A percentile compares a stretch with the other conserved stretches of the same genome.
Conservation (phyloP, 2,888 invertebrate species). For the Torymus aiolomorphi region DNA sequence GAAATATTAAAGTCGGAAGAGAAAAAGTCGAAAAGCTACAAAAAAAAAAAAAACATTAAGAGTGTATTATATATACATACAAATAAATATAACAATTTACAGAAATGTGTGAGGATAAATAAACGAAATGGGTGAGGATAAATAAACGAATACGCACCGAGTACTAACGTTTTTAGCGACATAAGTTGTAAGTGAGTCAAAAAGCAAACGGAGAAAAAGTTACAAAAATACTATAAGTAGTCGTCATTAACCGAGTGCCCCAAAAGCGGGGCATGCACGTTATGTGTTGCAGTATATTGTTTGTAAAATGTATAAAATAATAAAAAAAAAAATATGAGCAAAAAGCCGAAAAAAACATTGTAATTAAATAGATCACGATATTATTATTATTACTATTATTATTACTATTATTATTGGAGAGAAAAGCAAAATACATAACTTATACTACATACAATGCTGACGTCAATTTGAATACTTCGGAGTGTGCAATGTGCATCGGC, state of each 20-base stretch:
- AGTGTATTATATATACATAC: background rate
- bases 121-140: slow-evolving; percentile 27
- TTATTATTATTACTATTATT: slow-evolving; percentile 12
- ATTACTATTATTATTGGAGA: slow-evolving; percentile 3
- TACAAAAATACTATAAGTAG: slow-evolving; percentile 8
- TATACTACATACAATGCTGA: slow-evolving; percentile 38
- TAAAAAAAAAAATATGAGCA: slow-evolving; percentile 6
- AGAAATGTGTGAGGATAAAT: too few relatives aligned
- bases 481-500: slow-evolving; percentile 23
- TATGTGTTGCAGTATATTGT: slow-evolving; percentile 48
- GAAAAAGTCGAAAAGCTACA: background rate
- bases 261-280: slow-evolving; percentile 1
- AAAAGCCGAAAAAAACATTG: slow-evolving; percentile 18
- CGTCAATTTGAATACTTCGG: slow-evolving; percentile 55
- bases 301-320: slow-evolving; percentile 55
- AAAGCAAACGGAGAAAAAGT: slow-evolving; percentile 3
- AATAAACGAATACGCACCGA: slow-evolving; percentile 36
- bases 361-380: slow-evolving; percentile 45
- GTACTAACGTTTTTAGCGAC: slow-evolving; percentile 45
- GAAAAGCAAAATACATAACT: slow-evolving; percentile 28
- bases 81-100: slow-evolving; percentile 3
- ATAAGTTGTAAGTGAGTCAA: slow-evolving; percentile 7
- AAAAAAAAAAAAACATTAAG: slow-evolving; percentile 19
- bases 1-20: background rate
- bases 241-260: background rate